These are phyloP conservation scores for Acanthopleura granulata DNA, from an alignment of 2,888 invertebrate species.

Conservation along the genomic window DNA sequence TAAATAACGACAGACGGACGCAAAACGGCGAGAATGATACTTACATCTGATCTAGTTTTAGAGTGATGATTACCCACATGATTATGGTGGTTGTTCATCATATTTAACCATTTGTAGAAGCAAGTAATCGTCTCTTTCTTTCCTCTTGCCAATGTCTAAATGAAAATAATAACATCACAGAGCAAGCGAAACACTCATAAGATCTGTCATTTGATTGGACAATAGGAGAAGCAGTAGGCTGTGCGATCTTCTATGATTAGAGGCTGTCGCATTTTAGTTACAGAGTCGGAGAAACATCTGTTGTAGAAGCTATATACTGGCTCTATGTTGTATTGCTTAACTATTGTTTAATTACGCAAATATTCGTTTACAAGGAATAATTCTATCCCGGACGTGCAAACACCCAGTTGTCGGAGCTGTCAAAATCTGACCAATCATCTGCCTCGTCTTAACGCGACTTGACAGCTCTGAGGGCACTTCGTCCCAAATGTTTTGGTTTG, in stretches of 20 bases:
- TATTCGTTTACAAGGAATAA: too few species aligned
- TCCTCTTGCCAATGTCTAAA: neutral
- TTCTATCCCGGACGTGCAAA: too few species aligned
- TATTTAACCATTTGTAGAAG: conserved; percentile 10
- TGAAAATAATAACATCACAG: conserved; percentile 2
- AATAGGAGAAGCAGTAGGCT: too few species aligned
- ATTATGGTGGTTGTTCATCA: conserved; percentile 12
- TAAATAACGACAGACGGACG: too few species aligned
- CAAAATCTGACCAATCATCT: neutral
- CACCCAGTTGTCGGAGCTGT: neutral
- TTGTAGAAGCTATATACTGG: too few species aligned
- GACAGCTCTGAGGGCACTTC: conserved; percentile 6
- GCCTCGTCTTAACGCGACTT: neutral
- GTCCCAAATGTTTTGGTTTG: neutral
- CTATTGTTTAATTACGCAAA: too few species aligned
- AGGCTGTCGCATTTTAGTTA: too few species aligned
- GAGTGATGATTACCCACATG: conserved; percentile 7
- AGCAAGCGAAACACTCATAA: neutral
- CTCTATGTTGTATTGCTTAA: too few species aligned
- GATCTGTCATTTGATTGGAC: neutral
- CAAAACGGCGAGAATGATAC: neutral
- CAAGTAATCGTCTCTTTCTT: neutral
- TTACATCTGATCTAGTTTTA: conserved; percentile 10
- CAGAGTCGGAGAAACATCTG: too few species aligned
- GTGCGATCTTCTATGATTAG: too few species aligned